Conservation (phyloP, 2,113 vertebrate genomes). For the Noctilio leporinus region DNA sequence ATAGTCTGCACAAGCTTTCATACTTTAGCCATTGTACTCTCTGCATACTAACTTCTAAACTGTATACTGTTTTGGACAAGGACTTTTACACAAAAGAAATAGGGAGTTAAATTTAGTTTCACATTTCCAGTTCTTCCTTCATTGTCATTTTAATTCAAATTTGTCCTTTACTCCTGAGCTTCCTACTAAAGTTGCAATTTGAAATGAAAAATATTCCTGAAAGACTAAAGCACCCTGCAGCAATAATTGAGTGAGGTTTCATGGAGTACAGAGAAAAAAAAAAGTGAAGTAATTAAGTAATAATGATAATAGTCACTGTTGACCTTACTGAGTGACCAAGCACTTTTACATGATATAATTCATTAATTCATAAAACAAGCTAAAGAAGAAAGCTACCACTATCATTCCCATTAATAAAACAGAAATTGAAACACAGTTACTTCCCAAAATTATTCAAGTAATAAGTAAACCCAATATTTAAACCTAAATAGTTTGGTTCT, state of each 20-base stretch:
- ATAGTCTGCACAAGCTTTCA: not conserved
- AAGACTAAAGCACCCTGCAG: not conserved
- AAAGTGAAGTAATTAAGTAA: not conserved
- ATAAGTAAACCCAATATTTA: not conserved
- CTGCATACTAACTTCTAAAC: not conserved
- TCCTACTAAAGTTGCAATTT: not conserved
- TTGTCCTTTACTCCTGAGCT: not conserved
- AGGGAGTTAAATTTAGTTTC: not conserved
- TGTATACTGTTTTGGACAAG: not conserved
- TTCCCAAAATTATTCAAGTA: not conserved
- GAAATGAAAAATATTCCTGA: not conserved
- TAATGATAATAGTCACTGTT: not conserved
- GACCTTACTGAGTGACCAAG: not conserved
- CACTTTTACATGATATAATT: not conserved
- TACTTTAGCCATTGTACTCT: not conserved
- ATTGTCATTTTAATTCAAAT: not conserved
- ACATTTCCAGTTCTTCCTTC: not conserved
- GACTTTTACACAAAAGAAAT: slow-evolving; percentile 2
- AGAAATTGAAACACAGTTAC: not conserved
- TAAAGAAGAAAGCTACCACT: not conserved
- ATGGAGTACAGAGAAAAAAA: not conserved
- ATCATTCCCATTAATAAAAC: not conserved
- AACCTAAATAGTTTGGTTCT: not conserved
- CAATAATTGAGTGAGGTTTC: not conserved
- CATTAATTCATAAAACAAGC: not conserved